These are phyloP conservation scores for Melanotaenia trifasciata DNA, from an alignment of 2,797 vertebrate species.

Conservation along the genomic window DNA sequence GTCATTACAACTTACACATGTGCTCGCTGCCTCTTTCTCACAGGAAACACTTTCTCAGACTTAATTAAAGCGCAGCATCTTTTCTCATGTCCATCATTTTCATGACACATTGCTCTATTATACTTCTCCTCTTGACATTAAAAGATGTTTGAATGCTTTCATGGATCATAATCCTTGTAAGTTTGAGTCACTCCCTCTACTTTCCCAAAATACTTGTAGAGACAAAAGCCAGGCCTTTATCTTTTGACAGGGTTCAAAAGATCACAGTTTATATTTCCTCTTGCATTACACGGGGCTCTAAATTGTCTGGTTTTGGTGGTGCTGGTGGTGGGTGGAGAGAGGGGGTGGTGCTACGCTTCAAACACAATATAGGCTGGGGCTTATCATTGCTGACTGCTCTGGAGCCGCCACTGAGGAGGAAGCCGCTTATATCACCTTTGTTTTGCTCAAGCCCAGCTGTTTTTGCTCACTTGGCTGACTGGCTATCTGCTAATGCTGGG, in stretches of 20 bases:
- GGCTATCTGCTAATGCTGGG: slow-evolving; percentile 69
- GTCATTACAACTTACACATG: slow-evolving; percentile 22
- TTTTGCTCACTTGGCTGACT: slow-evolving; percentile 63
- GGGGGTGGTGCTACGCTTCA: slow-evolving; percentile 38
- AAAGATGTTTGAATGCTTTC: slow-evolving; percentile 55
- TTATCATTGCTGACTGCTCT: slow-evolving; percentile 65
- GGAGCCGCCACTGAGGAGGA: slow-evolving; percentile 61
- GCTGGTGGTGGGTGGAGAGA: slow-evolving; percentile 18
- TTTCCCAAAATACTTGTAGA: slow-evolving; percentile 60
- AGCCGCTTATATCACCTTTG: slow-evolving; percentile 79
- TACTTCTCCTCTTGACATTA: slow-evolving; percentile 39
- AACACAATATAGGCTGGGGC: slow-evolving; percentile 54
- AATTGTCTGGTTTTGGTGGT: slow-evolving; percentile 67
- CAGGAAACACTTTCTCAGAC: slow-evolving; percentile 47
- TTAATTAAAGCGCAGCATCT: slow-evolving; percentile 24
- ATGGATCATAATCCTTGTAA: slow-evolving; percentile 55
- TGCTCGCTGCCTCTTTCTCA: slow-evolving; percentile 30
- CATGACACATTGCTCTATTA: slow-evolving; percentile 18
- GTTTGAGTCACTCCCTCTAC: slow-evolving; percentile 62
- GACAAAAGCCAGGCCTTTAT: slow-evolving; percentile 74
- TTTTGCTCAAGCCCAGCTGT: slow-evolving; percentile 77
- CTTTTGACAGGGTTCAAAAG: slow-evolving; percentile 76
- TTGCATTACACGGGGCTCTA: slow-evolving; percentile 69
- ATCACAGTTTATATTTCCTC: slow-evolving; percentile 77
- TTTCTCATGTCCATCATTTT: slow-evolving; percentile 39